Evolutionary conservation across 2,797 vertebrate species (phyloP).

Genomic region (Chlorospingus flavigularis): DNA sequence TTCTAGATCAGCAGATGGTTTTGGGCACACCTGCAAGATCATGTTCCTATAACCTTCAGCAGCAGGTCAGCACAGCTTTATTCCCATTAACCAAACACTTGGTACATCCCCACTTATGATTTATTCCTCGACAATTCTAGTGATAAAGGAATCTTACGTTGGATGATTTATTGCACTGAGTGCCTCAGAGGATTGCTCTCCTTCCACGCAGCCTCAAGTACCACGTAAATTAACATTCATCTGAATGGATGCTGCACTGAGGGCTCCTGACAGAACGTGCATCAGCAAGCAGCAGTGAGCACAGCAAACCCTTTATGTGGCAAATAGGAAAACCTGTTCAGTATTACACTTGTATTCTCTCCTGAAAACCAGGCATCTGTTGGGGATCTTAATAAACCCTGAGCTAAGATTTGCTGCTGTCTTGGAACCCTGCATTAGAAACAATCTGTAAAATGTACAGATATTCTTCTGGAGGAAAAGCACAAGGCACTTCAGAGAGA

Average conservation of each 20-base stretch:
- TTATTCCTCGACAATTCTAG: background rate
- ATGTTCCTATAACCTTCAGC: background rate
- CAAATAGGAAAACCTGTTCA: slow-evolving; percentile 52
- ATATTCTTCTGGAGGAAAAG: background rate
- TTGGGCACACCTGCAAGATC: background rate
- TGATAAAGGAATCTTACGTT: background rate
- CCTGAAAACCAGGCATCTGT: slow-evolving; percentile 11
- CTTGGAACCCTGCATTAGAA: background rate
- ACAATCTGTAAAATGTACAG: background rate
- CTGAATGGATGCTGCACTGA: slow-evolving; percentile 19
- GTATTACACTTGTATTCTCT: slow-evolving; percentile 21
- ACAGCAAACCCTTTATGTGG: slow-evolving; percentile 9
- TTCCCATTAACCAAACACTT: background rate
- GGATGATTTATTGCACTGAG: background rate
- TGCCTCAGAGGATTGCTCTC: background rate
- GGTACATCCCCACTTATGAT: background rate
- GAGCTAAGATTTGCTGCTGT: slow-evolving; percentile 21
- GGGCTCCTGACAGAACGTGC: background rate
- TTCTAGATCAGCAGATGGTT: background rate
- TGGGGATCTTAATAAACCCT: slow-evolving; percentile 15
- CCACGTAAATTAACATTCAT: slow-evolving; percentile 20
- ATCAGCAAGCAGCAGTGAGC: slow-evolving; percentile 27
- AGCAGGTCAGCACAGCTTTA: background rate
- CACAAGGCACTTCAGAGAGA: background rate
- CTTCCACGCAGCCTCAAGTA: background rate